Conservation (phyloP, 1,140 invertebrate genomes). For the Hycleus phaleratus region DNA sequence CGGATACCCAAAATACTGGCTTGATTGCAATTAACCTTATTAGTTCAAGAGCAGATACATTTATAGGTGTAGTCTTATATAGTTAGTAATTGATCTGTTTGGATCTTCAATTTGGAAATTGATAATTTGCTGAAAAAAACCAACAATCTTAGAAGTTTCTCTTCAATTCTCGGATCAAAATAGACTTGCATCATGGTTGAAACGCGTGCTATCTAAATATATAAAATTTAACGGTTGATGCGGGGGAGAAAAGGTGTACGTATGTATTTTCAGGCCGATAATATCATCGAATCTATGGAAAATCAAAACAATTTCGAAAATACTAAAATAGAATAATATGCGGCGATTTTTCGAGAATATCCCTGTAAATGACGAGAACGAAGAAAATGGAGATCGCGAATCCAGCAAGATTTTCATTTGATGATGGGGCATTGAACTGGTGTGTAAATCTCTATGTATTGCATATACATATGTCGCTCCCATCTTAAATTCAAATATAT, state of each 20-base stretch:
- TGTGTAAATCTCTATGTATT: neutral
- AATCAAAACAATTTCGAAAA: too few species aligned
- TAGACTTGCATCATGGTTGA: constrained; percentile 10
- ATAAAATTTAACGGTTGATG: neutral
- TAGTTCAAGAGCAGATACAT: too few species aligned
- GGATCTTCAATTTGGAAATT: too few species aligned
- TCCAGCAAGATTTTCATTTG: too few species aligned
- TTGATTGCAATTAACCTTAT: too few species aligned
- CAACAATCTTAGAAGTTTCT: neutral
- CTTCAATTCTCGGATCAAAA: constrained; percentile 4
- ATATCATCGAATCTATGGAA: too few species aligned
- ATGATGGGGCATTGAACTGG: constrained; percentile 8
- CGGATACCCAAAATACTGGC: too few species aligned
- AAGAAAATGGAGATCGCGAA: too few species aligned
- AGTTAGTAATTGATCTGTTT: neutral
- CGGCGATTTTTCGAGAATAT: too few species aligned
- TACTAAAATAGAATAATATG: too few species aligned
- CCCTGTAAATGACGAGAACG: too few species aligned
- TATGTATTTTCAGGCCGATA: constrained; percentile 2
- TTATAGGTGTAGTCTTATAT: neutral
- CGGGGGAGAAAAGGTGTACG: constrained; percentile 4
- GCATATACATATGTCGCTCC: neutral
- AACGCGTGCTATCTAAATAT: constrained; percentile 14
- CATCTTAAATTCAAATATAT: neutral
- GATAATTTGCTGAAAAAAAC: too few species aligned